phyloP scores from a whole-genome alignment of 2,797 vertebrate species.

The Pagetopsis macropterus region DNA sequence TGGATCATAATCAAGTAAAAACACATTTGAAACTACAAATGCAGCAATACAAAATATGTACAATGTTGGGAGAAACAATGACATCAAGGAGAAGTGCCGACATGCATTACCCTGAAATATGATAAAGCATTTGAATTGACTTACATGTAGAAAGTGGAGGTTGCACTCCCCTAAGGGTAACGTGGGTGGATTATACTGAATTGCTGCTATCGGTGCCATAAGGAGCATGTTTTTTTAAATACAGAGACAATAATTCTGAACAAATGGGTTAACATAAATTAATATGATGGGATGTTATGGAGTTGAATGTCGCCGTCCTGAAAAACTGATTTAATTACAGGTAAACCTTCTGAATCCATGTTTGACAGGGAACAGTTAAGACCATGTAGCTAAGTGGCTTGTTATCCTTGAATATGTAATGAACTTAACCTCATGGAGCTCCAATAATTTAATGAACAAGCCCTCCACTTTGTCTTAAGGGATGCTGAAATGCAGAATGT shows the following conservation, averaged over 20 bases:
- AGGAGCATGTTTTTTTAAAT: slow-evolving; percentile 25
- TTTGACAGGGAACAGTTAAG: slow-evolving; percentile 48
- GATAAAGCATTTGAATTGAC: slow-evolving; percentile 59
- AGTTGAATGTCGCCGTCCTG: slow-evolving; percentile 22
- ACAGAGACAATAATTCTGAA: slow-evolving; percentile 20
- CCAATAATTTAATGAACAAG: slow-evolving; percentile 65
- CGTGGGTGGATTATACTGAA: slow-evolving; percentile 47
- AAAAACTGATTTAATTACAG: slow-evolving; percentile 41
- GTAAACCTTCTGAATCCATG: slow-evolving; percentile 34
- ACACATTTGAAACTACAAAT: slow-evolving; percentile 4
- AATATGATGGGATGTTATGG: slow-evolving; percentile 35
- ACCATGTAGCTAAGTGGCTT: slow-evolving; percentile 50
- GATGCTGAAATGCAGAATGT: slow-evolving; percentile 59
- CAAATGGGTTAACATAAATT: slow-evolving; percentile 27
- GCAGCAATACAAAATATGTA: not conserved
- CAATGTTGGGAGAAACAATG: not conserved
- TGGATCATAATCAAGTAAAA: slow-evolving; percentile 16
- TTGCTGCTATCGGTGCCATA: slow-evolving; percentile 26
- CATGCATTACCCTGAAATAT: slow-evolving; percentile 5
- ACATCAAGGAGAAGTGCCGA: not conserved
- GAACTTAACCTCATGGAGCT: slow-evolving; percentile 55
- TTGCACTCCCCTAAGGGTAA: slow-evolving; percentile 28
- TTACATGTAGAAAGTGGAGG: slow-evolving; percentile 45
- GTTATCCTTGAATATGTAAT: slow-evolving; percentile 70
- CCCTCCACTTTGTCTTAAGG: slow-evolving; percentile 43